A percentile compares a stretch with the other conserved stretches of the same genome.
Conservation (phyloP, 2,888 invertebrate genomes). For the Trissoscelio sp. region DNA sequence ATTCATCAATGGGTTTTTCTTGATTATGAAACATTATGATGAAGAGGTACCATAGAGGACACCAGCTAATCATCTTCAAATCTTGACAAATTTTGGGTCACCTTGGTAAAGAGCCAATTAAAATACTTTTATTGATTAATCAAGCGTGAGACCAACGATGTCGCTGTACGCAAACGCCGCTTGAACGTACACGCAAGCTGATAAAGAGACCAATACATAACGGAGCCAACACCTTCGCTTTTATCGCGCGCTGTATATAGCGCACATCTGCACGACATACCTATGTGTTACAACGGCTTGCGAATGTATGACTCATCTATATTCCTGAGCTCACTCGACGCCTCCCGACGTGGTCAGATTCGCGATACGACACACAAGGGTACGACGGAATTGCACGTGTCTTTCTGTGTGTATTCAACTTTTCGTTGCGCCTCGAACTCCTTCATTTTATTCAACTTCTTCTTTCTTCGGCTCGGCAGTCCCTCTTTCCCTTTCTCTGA, state of each 20-base stretch:
- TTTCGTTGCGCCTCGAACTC: slow-evolving; percentile 9
- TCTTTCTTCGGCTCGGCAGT: background rate
- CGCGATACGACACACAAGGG: slow-evolving; percentile 55
- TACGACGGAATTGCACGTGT: slow-evolving; percentile 48
- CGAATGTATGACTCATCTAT: slow-evolving; percentile 59
- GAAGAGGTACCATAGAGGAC: too few species aligned
- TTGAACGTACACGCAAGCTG: slow-evolving; percentile 45
- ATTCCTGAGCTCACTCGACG: slow-evolving; percentile 47
- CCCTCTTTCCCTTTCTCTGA: slow-evolving; percentile 6
- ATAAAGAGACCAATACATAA: slow-evolving; percentile 51
- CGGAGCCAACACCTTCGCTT: slow-evolving; percentile 62
- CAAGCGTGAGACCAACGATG: slow-evolving; percentile 10
- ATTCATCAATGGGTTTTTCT: too few species aligned
- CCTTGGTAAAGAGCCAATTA: background rate
- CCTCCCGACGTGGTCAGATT: slow-evolving; percentile 54
- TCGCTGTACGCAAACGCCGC: slow-evolving; percentile 36
- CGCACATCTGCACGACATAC: slow-evolving; percentile 40
- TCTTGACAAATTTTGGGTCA: too few species aligned
- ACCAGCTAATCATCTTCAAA: too few species aligned
- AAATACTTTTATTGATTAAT: slow-evolving; percentile 44
- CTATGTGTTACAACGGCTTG: slow-evolving; percentile 42
- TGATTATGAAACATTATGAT: too few species aligned
- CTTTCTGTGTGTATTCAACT: slow-evolving; percentile 38
- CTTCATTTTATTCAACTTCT: background rate
- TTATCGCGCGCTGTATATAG: slow-evolving; percentile 50